Base-by-base conservation (phyloP, 2,888 invertebrate species). In the Lithophane ornitopus region DNA sequence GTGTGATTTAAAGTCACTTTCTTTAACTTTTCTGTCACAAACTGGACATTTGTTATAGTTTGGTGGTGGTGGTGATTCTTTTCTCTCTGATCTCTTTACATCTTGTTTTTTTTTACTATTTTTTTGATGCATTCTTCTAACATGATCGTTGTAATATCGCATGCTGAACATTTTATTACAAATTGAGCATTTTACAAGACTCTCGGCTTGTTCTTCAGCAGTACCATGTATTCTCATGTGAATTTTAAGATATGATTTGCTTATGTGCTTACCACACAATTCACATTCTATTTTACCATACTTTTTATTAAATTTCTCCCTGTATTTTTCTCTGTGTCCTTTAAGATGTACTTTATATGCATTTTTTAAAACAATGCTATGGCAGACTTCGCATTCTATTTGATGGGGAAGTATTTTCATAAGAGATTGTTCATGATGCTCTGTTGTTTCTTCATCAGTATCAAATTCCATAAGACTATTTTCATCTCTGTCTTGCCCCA, bases 201-300 rank as follows among this genome's bases (percentile, higher is more conserved):
- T 79, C 41, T 83, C 77, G 22, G 83, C 85, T 78, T 72, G 85
- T 73, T 86, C 85, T 62, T 82, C 76, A 3, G 82, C 70, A 11
- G 87, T 69, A 9, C 87, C 85, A 76, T 91, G 91, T 34, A 83
- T 73, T 78, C 75, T 86, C 71, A 88, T 71, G 66, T 91, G 91
- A 59, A 68, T 69, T 69, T 89, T 90, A 16, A 87, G 54, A 46
- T 91, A 90, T 26, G 83, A 58, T 78, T 88, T 89, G 66, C 76
- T 82, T 9, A 91, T 49, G 44, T 62, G 52, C 61, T 91, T 91
- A 2, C 79, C 69, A 70, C 92, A 92, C 46, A 89, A 46, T 69
- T 85, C 74, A 83, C 92, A 92, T 74, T 89, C 79, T 3, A 88
- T 76, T 87, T 90, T 92, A 19, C 69, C 58, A 59, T 80, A 72